These are phyloP conservation scores for Crocidura indochinensis DNA, from an alignment of 2,797 vertebrate genomes.

Conservation along the genomic window DNA sequence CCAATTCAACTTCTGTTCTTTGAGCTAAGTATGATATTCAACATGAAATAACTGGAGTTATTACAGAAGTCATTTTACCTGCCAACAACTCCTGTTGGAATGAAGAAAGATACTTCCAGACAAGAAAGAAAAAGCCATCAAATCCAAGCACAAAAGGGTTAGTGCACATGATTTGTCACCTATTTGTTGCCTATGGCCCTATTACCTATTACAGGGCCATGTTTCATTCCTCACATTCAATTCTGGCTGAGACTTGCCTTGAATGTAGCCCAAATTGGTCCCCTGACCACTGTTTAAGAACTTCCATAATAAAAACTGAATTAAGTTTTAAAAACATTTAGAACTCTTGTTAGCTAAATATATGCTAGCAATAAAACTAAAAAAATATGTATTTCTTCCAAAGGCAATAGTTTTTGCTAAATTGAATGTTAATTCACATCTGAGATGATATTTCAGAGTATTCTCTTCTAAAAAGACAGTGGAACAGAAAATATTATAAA, in stretches of 20 bases:
- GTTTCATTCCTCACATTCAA: too few relatives aligned
- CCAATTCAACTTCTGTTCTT: not conserved
- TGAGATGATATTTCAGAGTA: slow-evolving; percentile 26
- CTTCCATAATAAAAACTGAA: too few relatives aligned
- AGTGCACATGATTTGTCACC: not conserved
- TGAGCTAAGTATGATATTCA: not conserved
- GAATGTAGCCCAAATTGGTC: too few relatives aligned
- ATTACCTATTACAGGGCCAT: too few relatives aligned
- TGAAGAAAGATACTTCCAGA: not conserved
- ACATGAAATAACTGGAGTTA: not conserved
- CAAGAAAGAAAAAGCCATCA: not conserved
- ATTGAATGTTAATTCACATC: not conserved
- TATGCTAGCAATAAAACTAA: slow-evolving; percentile 25
- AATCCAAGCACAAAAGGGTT: not conserved
- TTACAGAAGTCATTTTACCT: not conserved
- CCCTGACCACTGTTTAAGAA: too few relatives aligned
- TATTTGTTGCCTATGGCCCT: too few relatives aligned
- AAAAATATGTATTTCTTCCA: slow-evolving; percentile 23
- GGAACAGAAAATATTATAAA: slow-evolving; percentile 40
- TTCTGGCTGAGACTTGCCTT: too few relatives aligned
- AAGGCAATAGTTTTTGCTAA: slow-evolving; percentile 47
- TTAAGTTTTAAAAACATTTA: not conserved
- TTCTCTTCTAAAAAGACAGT: slow-evolving; percentile 5
- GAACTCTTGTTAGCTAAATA: slow-evolving; percentile 7
- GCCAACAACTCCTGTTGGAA: not conserved